Conservation (phyloP, 2,888 invertebrate genomes). For the Phortica magna region DNA sequence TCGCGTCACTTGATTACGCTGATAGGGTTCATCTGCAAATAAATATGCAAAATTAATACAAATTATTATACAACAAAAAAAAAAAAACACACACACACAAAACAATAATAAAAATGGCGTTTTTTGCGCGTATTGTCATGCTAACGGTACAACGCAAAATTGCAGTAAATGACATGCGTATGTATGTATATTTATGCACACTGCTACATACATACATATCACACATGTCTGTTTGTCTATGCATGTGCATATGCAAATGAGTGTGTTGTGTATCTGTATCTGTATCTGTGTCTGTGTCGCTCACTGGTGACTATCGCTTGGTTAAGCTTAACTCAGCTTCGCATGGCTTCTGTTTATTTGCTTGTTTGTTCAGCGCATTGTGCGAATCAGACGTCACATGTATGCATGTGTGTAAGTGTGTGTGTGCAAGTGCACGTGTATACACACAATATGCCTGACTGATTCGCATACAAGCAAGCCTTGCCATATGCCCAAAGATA, state of each 20-base stretch:
- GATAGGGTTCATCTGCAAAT: conserved; percentile 55
- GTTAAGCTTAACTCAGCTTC: conserved; percentile 4
- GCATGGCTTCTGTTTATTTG: background rate
- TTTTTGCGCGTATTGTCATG: background rate
- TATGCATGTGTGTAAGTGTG: background rate
- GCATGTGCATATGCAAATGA: conserved; percentile 6
- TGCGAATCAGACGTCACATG: conserved; percentile 17
- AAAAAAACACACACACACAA: background rate
- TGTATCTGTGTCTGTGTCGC: background rate
- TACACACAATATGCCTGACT: conserved; percentile 9
- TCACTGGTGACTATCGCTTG: background rate
- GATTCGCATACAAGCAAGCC: conserved; percentile 11
- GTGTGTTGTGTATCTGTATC: background rate
- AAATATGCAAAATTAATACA: background rate
- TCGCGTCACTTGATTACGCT: conserved; percentile 38
- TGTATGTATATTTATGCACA: conserved; percentile 2
- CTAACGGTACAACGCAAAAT: background rate
- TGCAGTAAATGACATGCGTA: conserved; percentile 12
- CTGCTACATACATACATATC: background rate
- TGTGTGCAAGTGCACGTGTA: background rate
- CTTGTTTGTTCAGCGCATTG: conserved; percentile 19
- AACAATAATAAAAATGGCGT: background rate
- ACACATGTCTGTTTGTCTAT: conserved; percentile 6
- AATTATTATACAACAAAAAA: background rate
- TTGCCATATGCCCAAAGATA: background rate